These are phyloP conservation scores for Natrix natrix DNA, from an alignment of 2,797 vertebrate species.

Conservation along the genomic window DNA sequence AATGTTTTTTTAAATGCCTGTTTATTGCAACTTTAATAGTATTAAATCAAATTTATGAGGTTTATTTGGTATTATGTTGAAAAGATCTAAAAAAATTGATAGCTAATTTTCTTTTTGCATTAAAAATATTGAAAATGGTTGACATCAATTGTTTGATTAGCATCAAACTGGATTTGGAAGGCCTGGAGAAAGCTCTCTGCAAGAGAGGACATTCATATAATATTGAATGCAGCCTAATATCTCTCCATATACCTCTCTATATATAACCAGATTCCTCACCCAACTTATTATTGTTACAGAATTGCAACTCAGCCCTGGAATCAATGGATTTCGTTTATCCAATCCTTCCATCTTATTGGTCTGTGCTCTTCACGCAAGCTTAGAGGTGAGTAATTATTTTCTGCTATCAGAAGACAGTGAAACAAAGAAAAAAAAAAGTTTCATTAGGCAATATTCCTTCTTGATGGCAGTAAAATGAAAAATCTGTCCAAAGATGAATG, in stretches of 20 bases:
- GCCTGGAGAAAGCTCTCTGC: neutral
- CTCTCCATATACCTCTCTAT: neutral
- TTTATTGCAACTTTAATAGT: neutral
- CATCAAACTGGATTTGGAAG: neutral
- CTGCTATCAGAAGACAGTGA: constrained; percentile 33
- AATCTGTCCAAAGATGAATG: neutral
- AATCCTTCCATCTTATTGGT: constrained; percentile 92
- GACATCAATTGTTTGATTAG: neutral
- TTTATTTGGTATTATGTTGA: neutral
- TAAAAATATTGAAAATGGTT: neutral
- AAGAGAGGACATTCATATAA: neutral
- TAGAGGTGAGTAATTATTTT: constrained; percentile 82
- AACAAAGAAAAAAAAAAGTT: neutral
- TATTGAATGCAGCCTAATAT: neutral
- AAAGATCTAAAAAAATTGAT: neutral
- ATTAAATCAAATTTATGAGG: neutral
- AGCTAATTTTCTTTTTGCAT: neutral
- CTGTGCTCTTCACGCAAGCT: constrained; percentile 88
- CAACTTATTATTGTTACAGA: constrained; percentile 68
- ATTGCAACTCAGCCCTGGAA: constrained; percentile 80
- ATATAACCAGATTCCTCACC: neutral
- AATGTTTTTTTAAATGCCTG: neutral
- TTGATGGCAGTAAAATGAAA: constrained; percentile 4
- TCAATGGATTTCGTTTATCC: constrained; percentile 87
- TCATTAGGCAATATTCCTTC: constrained; percentile 10